Percentiles rank a stretch among this genome's conserved stretches.
phyloP scores from a whole-genome alignment of 1,140 invertebrate genomes.

The Oryzaephilus surinamensis region DNA sequence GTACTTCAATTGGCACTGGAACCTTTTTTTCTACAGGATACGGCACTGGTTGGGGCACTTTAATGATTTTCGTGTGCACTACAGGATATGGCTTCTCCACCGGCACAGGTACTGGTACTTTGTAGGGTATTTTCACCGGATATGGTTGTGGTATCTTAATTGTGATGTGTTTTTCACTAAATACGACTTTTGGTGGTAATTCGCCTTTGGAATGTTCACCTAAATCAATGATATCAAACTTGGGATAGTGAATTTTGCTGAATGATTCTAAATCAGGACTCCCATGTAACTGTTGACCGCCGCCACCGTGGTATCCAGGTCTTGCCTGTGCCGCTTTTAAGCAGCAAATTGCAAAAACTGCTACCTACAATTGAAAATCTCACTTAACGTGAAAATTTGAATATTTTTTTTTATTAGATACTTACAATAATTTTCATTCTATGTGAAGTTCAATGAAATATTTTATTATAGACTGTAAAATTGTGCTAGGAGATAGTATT shows the following conservation, averaged over 20 bases:
- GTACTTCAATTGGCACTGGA: conserved; percentile 28
- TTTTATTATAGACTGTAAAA: conserved; percentile 4
- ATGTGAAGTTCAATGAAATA: conserved; percentile 1
- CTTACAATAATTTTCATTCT: conserved; percentile 11
- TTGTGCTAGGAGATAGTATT: conserved; percentile 2
- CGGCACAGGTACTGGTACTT: conserved; percentile 29
- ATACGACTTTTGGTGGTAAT: conserved; percentile 23
- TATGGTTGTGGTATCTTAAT: conserved; percentile 28
- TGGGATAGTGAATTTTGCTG: conserved; percentile 21
- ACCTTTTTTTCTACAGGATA: conserved; percentile 20
- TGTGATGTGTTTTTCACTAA: conserved; percentile 20
- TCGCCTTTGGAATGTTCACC: conserved; percentile 22
- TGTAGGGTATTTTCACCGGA: conserved; percentile 27
- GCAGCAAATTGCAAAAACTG: conserved; percentile 7
- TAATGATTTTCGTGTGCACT: conserved; percentile 21
- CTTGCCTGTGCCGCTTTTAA: conserved; percentile 1
- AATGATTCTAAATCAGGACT: conserved; percentile 22
- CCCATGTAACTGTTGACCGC: conserved; percentile 13
- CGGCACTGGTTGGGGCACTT: conserved; percentile 19
- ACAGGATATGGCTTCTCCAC: conserved; percentile 26
- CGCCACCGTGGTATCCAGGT: conserved; percentile 4
- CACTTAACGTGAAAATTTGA: background rate
- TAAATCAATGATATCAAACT: conserved; percentile 23
- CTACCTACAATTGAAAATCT: conserved; percentile 5
- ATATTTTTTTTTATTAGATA: background rate